Evolutionary conservation across 2,797 vertebrate species (phyloP).

Genomic region (Choloepus didactylus): DNA sequence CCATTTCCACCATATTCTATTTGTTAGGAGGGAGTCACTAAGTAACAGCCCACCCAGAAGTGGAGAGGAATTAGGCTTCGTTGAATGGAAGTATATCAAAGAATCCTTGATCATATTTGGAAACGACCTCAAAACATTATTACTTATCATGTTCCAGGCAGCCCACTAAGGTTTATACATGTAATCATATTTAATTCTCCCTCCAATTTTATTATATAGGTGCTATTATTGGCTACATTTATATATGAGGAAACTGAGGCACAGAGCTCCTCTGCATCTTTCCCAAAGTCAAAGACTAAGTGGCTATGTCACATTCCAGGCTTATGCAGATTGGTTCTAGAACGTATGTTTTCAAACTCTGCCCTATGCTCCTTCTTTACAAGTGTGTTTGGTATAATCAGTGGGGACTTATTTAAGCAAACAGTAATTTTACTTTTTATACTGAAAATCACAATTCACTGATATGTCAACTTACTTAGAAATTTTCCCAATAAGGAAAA

Average conservation of each 20-base stretch:
- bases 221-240: neutral
- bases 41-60: neutral
- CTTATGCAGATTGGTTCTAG: fast-evolving
- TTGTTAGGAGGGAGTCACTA: neutral
- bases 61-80: neutral
- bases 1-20: neutral
- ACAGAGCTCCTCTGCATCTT: neutral
- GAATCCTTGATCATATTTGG: neutral
- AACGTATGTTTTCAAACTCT: neutral
- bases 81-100: neutral
- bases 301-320: neutral
- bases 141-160: neutral
- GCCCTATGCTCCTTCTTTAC: neutral
- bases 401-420: neutral
- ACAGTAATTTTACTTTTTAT: neutral
- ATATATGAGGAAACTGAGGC: neutral
- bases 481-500: neutral
- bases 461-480: neutral
- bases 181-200: neutral
- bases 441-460: neutral
- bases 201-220: neutral
- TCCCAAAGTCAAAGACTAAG: neutral
- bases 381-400: neutral
- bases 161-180: neutral
- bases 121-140: neutral